Evolutionary conservation across 2,888 invertebrate genomes (phyloP), one percentile per base, ranked within the genome.

Genomic region (Allophyes oxyacanthae): DNA sequence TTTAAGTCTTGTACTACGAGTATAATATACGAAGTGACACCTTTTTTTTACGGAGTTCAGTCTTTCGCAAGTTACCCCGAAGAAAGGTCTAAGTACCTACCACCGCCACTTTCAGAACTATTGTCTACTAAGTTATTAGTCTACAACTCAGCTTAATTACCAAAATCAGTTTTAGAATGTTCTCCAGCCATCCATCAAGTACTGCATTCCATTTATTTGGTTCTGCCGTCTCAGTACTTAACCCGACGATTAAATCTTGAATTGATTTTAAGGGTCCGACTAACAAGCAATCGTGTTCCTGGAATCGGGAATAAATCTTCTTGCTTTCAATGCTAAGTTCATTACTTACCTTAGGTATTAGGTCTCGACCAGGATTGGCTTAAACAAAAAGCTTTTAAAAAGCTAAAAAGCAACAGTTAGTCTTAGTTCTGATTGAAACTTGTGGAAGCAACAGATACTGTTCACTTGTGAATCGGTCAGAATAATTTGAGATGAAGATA

Each of bases 301-400:
- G 45, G 52, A 64, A 37, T 45, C 43, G 56, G 25, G 44, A 36
- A 64, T 70, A 74, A 74, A 71, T 73, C 70, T 57, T 40, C 33
- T 53, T 50, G 32, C 36, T 13, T 59, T 37, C 41, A 40, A 43
- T 40, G 38, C 48, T 13, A 36, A 38, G 28, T 53, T 61, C 52
- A 61, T 68, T 68, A 72, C 61, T 72, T 51, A 70, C 57, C 36
- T 57, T 32, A 48, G n/a, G n/a, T 26, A 51, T 67, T 56, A 71
- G 28, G 26, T 40, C 44, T 30, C 45, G 37, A 55, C 41, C 36
- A 48, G 15, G 40, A 56, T 67, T 45, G 43, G 26, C 41, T 61
- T 41, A 38, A 56, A 28, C 1, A 36, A 50, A 49, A 55, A 11
- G 20, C 44, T 13, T 36, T 54, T 41, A 25, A 41, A 15, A 34